phyloP scores from a whole-genome alignment of 2,113 vertebrate genomes.

The Falcunculus frontatus region DNA sequence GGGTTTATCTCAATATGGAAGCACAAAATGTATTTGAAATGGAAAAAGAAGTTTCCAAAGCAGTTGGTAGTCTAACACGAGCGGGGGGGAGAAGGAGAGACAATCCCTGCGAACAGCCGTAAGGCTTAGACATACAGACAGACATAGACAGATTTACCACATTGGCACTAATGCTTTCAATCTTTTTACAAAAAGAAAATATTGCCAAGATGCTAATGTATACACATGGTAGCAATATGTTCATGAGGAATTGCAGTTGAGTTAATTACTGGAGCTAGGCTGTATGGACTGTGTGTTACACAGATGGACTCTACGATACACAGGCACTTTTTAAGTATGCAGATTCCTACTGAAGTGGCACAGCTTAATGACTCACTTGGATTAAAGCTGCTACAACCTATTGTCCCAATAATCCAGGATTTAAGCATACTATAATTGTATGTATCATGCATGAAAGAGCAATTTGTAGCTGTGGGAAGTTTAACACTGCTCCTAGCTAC shows the following conservation, averaged over 20 bases:
- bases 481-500: background rate
- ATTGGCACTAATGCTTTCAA: conserved; percentile 44
- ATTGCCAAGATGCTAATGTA: conserved; percentile 63
- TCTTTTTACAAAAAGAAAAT: conserved; percentile 54
- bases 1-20: conserved; percentile 16
- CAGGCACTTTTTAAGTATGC: conserved; percentile 49
- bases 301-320: conserved; percentile 37
- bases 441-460: conserved; percentile 26
- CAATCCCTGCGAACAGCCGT: background rate
- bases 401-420: conserved; percentile 62
- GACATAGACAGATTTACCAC: conserved; percentile 52
- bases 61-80: conserved; percentile 50
- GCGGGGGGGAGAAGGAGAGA: background rate
- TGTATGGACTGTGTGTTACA: conserved; percentile 34
- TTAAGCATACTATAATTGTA: conserved; percentile 41
- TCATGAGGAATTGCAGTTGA: conserved; percentile 33
- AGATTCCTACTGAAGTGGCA: conserved; percentile 55
- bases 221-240: conserved; percentile 63
- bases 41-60: conserved; percentile 28
- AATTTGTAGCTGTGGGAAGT: conserved; percentile 31
- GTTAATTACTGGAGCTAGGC: conserved; percentile 47
- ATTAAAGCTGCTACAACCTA: conserved; percentile 46
- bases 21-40: conserved; percentile 21
- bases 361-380: conserved; percentile 50
- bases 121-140: conserved; percentile 49